A percentile compares a stretch with the other conserved stretches of the same genome.
phyloP scores from a whole-genome alignment of 2,113 vertebrate species.

The Corydoras sp. region DNA sequence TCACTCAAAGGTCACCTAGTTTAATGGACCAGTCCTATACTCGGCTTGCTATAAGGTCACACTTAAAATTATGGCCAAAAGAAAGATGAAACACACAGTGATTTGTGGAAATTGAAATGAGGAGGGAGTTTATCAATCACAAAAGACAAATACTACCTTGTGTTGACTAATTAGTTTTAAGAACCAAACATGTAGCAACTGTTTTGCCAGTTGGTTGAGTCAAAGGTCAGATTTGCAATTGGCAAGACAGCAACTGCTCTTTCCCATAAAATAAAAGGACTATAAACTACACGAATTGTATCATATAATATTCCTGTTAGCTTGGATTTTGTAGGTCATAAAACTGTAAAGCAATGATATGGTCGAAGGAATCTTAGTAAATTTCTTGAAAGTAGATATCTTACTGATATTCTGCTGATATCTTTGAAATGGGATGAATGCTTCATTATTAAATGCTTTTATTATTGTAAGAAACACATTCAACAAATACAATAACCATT shows the following conservation, averaged over 20 bases:
- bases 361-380: too few species aligned
- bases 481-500: too few species aligned
- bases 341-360: too few species aligned
- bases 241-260: slow-evolving; percentile 3
- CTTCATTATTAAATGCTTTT: too few species aligned
- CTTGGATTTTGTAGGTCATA: too few species aligned
- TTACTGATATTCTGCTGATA: too few species aligned
- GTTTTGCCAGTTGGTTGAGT: slow-evolving; percentile 35
- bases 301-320: too few species aligned
- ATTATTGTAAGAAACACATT: too few species aligned
- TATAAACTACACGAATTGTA: too few species aligned
- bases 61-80: slow-evolving; percentile 7
- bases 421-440: too few species aligned
- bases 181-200: slow-evolving; percentile 47
- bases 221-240: slow-evolving; percentile 52
- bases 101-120: not conserved
- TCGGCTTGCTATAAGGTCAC: not conserved
- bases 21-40: slow-evolving; percentile 12
- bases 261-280: not conserved
- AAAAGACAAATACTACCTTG: not conserved
- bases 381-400: too few species aligned
- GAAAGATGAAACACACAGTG: slow-evolving; percentile 3
- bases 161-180: slow-evolving; percentile 49
- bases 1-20: slow-evolving; percentile 24
- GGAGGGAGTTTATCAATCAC: not conserved